These are phyloP conservation scores for Mycalesis mineus DNA, from an alignment of 2,888 invertebrate genomes.

Conservation along the genomic window DNA sequence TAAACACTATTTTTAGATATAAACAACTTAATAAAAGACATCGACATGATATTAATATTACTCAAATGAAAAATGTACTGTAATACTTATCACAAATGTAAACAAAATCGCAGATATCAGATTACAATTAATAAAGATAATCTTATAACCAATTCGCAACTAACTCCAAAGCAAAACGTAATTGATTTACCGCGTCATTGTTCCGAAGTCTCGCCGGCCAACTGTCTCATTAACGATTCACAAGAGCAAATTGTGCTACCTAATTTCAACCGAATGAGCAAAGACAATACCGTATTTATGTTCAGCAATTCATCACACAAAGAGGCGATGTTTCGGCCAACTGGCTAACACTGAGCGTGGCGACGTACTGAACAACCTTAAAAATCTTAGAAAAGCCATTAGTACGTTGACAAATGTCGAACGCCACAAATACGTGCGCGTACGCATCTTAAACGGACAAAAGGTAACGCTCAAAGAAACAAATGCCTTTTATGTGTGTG, in stretches of 20 bases:
- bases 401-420: slow-evolving; percentile 53
- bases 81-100: no score
- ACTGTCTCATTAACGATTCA: slow-evolving; percentile 70
- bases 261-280: slow-evolving; percentile 69
- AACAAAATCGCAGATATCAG: neutral
- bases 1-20: no score
- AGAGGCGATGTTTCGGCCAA: slow-evolving; percentile 65
- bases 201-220: slow-evolving; percentile 47
- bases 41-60: no score
- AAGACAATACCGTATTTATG: slow-evolving; percentile 76
- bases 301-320: slow-evolving; percentile 74
- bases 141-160: neutral
- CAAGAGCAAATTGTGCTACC: slow-evolving; percentile 76
- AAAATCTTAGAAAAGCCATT: slow-evolving; percentile 67
- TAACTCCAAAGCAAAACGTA: slow-evolving; percentile 32
- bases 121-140: neutral
- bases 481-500: slow-evolving; percentile 65
- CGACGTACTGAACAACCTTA: slow-evolving; percentile 55
- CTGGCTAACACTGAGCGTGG: slow-evolving; percentile 45
- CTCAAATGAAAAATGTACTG: no score
- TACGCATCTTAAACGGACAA: slow-evolving; percentile 54
- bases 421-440: slow-evolving; percentile 51
- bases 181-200: slow-evolving; percentile 69
- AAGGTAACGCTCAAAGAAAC: slow-evolving; percentile 53
- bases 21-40: no score